Conservation (phyloP, 2,113 vertebrate genomes). For the Egretta garzetta region DNA sequence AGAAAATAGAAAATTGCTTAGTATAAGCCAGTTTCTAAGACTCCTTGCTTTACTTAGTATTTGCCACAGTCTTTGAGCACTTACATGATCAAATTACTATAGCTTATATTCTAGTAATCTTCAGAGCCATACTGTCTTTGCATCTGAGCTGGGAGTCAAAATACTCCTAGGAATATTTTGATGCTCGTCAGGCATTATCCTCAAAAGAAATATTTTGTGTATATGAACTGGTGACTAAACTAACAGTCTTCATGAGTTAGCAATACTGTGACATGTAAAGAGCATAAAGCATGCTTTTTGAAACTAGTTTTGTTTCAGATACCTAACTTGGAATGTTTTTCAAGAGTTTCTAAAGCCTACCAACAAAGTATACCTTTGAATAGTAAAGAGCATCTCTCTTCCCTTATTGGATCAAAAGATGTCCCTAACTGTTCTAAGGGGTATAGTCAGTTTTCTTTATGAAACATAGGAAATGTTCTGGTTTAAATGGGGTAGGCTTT, state of each 20-base stretch:
- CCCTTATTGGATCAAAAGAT: neutral
- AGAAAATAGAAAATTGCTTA: neutral
- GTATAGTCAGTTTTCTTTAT: neutral
- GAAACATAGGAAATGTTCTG: neutral
- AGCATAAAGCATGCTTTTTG: neutral
- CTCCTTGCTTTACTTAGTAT: neutral
- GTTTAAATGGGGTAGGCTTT: neutral
- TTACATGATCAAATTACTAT: neutral
- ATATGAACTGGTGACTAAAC: neutral
- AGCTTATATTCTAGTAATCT: neutral
- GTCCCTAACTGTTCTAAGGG: neutral
- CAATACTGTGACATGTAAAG: neutral
- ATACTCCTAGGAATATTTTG: neutral
- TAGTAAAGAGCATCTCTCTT: neutral
- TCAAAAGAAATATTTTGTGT: neutral
- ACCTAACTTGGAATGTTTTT: neutral
- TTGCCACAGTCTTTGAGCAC: neutral
- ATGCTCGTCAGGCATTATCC: neutral
- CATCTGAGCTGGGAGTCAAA: neutral
- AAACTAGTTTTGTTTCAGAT: neutral
- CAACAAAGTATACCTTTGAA: neutral
- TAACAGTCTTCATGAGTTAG: neutral
- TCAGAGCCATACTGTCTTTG: neutral
- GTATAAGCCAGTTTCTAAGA: neutral
- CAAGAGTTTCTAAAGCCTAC: neutral